Conservation (phyloP, 2,888 invertebrate genomes). For the Anthrax anthrax region DNA sequence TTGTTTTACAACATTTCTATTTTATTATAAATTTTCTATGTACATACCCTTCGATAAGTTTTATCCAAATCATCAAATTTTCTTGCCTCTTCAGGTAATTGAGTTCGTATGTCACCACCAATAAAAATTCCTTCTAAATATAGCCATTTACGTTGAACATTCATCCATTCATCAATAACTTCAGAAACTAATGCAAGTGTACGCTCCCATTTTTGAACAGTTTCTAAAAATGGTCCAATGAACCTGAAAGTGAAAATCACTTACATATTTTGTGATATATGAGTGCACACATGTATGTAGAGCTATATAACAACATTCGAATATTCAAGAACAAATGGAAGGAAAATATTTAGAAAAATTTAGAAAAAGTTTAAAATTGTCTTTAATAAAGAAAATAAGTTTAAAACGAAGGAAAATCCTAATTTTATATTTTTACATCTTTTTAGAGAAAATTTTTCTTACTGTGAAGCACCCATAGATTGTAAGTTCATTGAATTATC, state of each 20-base stretch:
- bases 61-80: slow-evolving; percentile 84
- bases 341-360: too few relatives aligned
- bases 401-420: too few relatives aligned
- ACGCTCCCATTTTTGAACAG: slow-evolving; percentile 78
- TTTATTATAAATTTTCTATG: slow-evolving; percentile 1
- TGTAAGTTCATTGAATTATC: slow-evolving; percentile 83
- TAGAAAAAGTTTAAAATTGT: too few relatives aligned
- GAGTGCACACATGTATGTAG: too few relatives aligned
- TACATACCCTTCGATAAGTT: slow-evolving; percentile 51
- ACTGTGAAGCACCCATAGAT: slow-evolving; percentile 79
- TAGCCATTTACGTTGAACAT: slow-evolving; percentile 79
- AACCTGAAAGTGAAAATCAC: slow-evolving; percentile 40
- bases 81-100: slow-evolving; percentile 77
- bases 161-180: slow-evolving; percentile 77
- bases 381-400: too few relatives aligned
- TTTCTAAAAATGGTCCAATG: slow-evolving; percentile 70
- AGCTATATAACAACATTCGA: too few relatives aligned
- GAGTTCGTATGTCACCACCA: slow-evolving; percentile 72
- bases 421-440: too few relatives aligned
- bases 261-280: neutral
- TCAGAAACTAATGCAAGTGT: slow-evolving; percentile 65
- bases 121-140: slow-evolving; percentile 87
- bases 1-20: neutral
- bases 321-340: too few relatives aligned
- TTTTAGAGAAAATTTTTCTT: slow-evolving; percentile 17